phyloP scores from a whole-genome alignment of 2,888 invertebrate genomes.

The Dasysyrphus albostriatus region DNA sequence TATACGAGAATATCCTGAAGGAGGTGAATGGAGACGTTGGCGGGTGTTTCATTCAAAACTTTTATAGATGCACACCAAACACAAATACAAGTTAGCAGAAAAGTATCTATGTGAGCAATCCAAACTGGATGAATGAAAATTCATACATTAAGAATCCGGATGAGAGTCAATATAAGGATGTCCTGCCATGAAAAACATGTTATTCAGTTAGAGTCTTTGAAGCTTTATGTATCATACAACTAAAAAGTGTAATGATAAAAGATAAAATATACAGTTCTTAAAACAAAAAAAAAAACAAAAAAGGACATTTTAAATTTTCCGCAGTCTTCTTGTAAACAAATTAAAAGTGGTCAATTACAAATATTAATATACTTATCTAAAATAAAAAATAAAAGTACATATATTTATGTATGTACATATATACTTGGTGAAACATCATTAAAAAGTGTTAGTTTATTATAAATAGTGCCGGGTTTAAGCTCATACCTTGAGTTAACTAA shows the following conservation, averaged over 20 bases:
- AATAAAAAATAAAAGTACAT: too few species aligned
- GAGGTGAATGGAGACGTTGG: conserved; percentile 45
- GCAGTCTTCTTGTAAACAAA: background rate
- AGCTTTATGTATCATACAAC: conserved; percentile 45
- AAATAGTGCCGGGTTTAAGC: conserved; percentile 4
- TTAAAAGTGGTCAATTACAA: background rate
- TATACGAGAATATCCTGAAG: conserved; percentile 8
- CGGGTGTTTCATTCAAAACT: conserved; percentile 72
- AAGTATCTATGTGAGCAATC: background rate
- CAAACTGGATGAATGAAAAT: conserved; percentile 70
- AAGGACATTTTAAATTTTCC: background rate
- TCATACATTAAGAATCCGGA: conserved; percentile 36
- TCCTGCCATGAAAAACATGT: conserved; percentile 69
- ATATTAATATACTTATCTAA: too few species aligned
- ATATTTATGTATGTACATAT: too few species aligned
- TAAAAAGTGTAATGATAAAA: conserved; percentile 9
- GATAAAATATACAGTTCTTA: background rate
- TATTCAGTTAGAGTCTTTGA: conserved; percentile 75
- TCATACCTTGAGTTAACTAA: background rate
- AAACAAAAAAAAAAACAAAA: background rate
- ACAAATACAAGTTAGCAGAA: conserved; percentile 10
- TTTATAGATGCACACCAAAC: conserved; percentile 42
- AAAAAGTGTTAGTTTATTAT: background rate
- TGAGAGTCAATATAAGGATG: conserved; percentile 77
- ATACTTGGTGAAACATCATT: background rate